These are phyloP conservation scores for Calidris pygmaea DNA, from an alignment of 2,113 vertebrate species.

Conservation along the genomic window DNA sequence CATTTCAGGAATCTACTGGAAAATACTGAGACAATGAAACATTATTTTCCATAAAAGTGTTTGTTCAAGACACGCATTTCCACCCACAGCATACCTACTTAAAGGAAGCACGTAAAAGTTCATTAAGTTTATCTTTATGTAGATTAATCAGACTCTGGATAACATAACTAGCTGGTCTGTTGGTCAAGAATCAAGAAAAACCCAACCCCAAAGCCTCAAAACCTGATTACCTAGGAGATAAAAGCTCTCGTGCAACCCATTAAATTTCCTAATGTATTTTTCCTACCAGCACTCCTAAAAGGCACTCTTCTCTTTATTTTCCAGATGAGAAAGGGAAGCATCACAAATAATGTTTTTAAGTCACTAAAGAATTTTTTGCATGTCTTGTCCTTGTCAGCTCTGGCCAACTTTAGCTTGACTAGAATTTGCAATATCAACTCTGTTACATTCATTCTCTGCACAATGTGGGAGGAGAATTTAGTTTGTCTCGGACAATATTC, in stretches of 20 bases:
- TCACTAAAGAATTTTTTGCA: background rate
- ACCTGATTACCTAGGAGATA: background rate
- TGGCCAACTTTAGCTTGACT: background rate
- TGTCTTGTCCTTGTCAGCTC: background rate
- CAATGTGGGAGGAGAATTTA: background rate
- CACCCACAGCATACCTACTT: background rate
- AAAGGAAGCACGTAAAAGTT: background rate
- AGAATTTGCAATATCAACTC: background rate
- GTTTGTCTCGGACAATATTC: background rate
- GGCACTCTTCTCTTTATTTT: background rate
- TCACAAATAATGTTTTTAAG: background rate
- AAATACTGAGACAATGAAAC: background rate
- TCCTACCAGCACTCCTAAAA: background rate
- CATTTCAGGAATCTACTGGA: background rate
- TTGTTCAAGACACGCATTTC: background rate
- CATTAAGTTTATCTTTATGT: background rate
- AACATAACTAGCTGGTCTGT: background rate
- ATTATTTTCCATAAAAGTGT: background rate
- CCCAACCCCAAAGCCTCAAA: background rate
- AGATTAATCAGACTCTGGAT: background rate
- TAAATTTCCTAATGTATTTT: background rate
- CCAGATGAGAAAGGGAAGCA: background rate
- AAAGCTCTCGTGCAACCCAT: background rate
- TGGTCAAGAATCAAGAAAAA: background rate
- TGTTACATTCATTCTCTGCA: background rate